phyloP scores from a whole-genome alignment of 35 echinoderm and acorn worm genomes.

The Acanthaster planci region DNA sequence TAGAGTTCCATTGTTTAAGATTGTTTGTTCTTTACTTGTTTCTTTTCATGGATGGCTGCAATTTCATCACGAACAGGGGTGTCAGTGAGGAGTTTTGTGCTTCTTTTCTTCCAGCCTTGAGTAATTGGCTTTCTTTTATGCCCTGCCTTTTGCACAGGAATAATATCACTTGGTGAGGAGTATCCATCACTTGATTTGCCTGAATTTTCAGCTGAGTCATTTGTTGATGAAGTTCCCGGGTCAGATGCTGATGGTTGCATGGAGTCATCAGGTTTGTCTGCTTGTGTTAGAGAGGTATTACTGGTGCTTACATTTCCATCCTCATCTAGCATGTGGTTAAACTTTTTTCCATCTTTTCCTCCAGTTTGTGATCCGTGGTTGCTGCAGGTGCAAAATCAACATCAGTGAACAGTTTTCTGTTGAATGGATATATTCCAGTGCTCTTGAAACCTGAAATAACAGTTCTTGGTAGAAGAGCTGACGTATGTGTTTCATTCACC shows the following conservation, averaged over 20 bases:
- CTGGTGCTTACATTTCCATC: too few relatives aligned
- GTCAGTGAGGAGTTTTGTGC: conserved; percentile 59
- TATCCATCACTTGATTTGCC: conserved; percentile 5
- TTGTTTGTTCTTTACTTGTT: conserved; percentile 13
- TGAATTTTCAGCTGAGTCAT: not conserved
- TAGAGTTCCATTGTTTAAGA: not conserved
- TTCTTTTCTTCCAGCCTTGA: conserved; percentile 46
- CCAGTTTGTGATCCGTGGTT: conserved; percentile 49
- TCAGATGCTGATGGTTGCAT: not conserved
- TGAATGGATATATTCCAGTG: conserved; percentile 58
- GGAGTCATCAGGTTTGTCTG: not conserved
- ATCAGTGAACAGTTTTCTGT: conserved; percentile 55
- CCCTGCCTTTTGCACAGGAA: conserved; percentile 36
- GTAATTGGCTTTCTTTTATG: conserved; percentile 35
- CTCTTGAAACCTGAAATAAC: conserved; percentile 49
- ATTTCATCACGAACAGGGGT: conserved; percentile 50
- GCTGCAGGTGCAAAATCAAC: conserved; percentile 55
- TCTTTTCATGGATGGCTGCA: conserved; percentile 2
- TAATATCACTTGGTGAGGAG: conserved; percentile 36
- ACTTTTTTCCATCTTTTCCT: too few relatives aligned
- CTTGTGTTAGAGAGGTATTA: not conserved
- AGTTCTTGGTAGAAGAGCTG: conserved; percentile 23
- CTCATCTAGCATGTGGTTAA: too few relatives aligned
- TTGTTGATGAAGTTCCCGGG: not conserved
- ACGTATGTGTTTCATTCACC: conserved; percentile 19